Evolutionary conservation across 2,888 invertebrate species (phyloP).

Genomic region (Linyphia triangularis): DNA sequence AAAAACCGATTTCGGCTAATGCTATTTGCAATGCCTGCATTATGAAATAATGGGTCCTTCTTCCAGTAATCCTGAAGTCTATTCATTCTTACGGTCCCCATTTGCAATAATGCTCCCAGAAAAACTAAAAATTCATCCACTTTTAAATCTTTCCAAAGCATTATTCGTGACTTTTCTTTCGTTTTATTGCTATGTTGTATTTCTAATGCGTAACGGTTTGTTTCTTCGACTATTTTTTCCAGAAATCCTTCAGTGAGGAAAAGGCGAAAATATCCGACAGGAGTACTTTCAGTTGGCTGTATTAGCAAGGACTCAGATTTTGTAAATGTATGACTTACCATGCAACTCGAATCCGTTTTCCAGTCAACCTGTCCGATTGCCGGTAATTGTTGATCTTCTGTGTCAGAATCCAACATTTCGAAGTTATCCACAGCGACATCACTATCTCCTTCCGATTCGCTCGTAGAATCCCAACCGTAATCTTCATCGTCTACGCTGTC

Average conservation of each 20-base stretch:
- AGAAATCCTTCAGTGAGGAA: conserved; percentile 31
- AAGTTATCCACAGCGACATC: too few relatives aligned
- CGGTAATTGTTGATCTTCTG: too few relatives aligned
- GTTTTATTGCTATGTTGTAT: conserved; percentile 27
- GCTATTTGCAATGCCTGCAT: conserved; percentile 52
- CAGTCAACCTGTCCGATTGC: too few relatives aligned
- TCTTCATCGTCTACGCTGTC: too few relatives aligned
- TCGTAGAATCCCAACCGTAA: too few relatives aligned
- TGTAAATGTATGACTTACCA: conserved; percentile 37
- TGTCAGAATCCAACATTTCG: too few relatives aligned
- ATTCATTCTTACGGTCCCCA: conserved; percentile 40
- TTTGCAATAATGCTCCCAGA: conserved; percentile 39
- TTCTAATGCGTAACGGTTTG: conserved; percentile 42
- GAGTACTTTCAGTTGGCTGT: conserved; percentile 47
- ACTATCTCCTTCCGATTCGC: too few relatives aligned
- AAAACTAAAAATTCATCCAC: conserved; percentile 33
- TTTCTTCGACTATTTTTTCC: conserved; percentile 49
- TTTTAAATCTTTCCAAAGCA: conserved; percentile 36
- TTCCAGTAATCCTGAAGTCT: conserved; percentile 54
- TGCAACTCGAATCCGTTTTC: conserved; percentile 37
- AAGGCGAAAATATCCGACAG: conserved; percentile 28
- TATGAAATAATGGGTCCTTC: conserved; percentile 42
- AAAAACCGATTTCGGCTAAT: conserved; percentile 53
- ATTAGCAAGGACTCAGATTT: conserved; percentile 44
- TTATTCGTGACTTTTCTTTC: conserved; percentile 58